Evolutionary conservation across 2,797 vertebrate species (phyloP).

Genomic region (Spheniscus humboldti): DNA sequence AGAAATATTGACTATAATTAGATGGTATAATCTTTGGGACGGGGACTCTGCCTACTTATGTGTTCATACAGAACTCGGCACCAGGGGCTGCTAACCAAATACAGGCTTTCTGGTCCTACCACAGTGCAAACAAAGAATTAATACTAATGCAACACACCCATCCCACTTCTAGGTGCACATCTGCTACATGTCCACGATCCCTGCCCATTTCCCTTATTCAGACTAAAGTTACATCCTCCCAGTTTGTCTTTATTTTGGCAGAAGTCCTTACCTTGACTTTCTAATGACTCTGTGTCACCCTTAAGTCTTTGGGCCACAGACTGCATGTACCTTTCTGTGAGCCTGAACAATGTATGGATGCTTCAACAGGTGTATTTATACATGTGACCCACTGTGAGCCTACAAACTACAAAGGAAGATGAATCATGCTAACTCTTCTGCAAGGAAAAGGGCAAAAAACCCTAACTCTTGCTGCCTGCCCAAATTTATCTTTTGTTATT

Average conservation of each 20-base stretch:
- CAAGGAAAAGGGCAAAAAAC: neutral
- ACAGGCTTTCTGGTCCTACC: neutral
- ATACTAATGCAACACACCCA: neutral
- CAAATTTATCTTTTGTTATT: neutral
- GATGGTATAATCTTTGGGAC: neutral
- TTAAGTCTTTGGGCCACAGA: neutral
- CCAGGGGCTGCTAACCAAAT: neutral
- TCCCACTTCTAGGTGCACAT: neutral
- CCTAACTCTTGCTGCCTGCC: neutral
- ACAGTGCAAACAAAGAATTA: neutral
- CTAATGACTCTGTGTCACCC: neutral
- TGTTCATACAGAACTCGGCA: neutral
- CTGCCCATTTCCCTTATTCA: neutral
- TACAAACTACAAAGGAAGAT: neutral
- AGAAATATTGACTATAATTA: slow-evolving; percentile 38
- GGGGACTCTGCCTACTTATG: neutral
- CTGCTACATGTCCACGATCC: neutral
- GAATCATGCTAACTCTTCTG: neutral
- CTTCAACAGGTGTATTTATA: neutral
- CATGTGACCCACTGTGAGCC: neutral
- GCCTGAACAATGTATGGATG: too few species aligned
- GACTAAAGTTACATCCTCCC: neutral
- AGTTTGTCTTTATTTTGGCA: neutral
- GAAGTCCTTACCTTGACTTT: neutral
- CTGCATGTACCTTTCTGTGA: neutral